Evolutionary conservation across 2,888 invertebrate genomes (phyloP), one percentile per base, ranked within the genome.

Genomic region (Rhogogaster chlorosoma): DNA sequence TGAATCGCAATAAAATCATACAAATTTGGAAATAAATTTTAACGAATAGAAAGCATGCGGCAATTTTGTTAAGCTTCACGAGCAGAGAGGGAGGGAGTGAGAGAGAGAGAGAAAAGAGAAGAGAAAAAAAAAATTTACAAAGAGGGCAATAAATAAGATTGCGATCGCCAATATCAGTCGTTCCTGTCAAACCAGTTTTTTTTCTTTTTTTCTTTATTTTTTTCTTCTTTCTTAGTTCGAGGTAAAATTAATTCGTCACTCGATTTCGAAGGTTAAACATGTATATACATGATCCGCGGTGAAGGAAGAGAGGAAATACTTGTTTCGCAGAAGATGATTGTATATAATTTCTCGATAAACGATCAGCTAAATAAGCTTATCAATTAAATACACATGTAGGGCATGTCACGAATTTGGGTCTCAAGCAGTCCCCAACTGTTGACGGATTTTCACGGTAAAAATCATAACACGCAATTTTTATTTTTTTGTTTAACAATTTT

Each of bases 201-300:
- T 36, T 64, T 64, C 29, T 64, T 64, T 64, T 64, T 32, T 64
- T 64, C 29, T 64, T 9, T 36, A 4, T 32, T n/a, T n/a, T n/a
- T 71, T 38, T 7, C n/a, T 22, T 18, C 1, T 22, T 38, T 1
- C 70, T 36, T 5, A n/a, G 9, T 22, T 36, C 38, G 70, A n/a
- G 38, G 38, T 71, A 71, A 71, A 38, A 71, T 36, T 38, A 38
- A 36, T 71, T 38, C 70, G 70, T 71, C 70, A 71, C 70, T 38
- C 36, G 38, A 71, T 7, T 38, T 18, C 70, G 70, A 71, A 71
- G 70, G 70, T 71, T 36, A 5, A 71, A 71, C 26, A 26, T 26
- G 3, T 29, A 49, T 49, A n/a, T 49, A 45, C 12, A 15, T 15
- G 45, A 45, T 45, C 3, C 45, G 12, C 29, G 18, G 29, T 32